These are phyloP conservation scores for Trachymyrmex cornetzi DNA, from an alignment of 1,140 invertebrate genomes.

Conservation along the genomic window DNA sequence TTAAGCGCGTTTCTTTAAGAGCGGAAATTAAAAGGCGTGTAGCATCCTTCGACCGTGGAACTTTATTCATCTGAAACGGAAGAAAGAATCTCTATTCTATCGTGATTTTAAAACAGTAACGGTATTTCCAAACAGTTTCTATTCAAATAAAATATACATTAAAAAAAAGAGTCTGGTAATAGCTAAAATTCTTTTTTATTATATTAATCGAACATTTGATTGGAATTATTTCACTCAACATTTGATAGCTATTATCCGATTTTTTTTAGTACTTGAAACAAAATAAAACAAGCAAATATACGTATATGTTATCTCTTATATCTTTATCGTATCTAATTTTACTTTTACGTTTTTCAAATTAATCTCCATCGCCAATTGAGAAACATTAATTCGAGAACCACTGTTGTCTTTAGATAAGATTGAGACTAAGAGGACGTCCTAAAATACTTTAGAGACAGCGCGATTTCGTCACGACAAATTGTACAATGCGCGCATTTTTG, in stretches of 20 bases:
- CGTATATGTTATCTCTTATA: background rate
- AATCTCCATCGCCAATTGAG: background rate
- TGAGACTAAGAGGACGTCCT: background rate
- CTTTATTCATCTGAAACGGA: background rate
- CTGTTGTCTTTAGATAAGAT: background rate
- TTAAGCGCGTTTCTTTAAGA: constrained; percentile 16
- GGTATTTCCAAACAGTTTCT: background rate
- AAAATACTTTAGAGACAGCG: background rate
- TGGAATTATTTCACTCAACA: no score
- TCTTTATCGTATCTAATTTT: background rate
- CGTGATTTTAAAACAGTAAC: background rate
- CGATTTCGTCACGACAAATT: background rate
- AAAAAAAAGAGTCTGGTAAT: no score
- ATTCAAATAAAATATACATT: background rate
- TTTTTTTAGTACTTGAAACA: background rate
- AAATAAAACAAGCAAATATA: constrained; percentile 3
- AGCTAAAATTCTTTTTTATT: no score
- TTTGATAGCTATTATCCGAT: no score
- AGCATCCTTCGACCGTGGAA: background rate
- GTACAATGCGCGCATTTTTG: background rate
- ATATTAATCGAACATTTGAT: no score
- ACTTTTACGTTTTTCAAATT: background rate
- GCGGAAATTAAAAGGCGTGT: constrained; percentile 16
- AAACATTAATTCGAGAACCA: background rate
- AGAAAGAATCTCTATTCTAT: background rate